Base-by-base conservation (phyloP, 2,113 vertebrate species). In the Cercocebus atys region DNA sequence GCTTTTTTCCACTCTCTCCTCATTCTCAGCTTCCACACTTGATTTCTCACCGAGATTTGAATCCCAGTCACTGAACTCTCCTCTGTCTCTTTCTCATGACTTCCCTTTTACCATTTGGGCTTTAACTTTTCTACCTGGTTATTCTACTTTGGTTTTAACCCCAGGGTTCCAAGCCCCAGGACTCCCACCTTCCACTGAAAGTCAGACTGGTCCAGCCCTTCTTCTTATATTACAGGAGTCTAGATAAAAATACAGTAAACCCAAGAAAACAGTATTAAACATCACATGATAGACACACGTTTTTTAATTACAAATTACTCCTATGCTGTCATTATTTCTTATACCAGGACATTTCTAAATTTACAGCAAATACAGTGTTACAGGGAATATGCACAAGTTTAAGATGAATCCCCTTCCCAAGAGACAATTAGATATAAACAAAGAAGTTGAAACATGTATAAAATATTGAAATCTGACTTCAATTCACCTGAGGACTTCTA, bases 351-450 rank as follows among this genome's bases (percentile, higher is more conserved):
- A 64, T 93, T 90, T 83, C n/a, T 73, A 88, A 88, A 66, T 84
- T 90, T 91, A 84, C 8, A 83, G 57, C 32, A 79, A 88, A 97
- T 14, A 94, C 20, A 55, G 13, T 45, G 13, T 80, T 90, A 94
- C 23, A n/a, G 30, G 52, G 27, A 81, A 72, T 52, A 8, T 43
- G 16, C 35, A 66, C 18, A 27, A 47, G 16, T 43, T 72, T 47
- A 93, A 79, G 30, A 50, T 12, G 0, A 70, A 79, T 52, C 52
- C 45, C 20, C 68, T 79, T 0, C 18, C 14, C 30, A 93, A 32
- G 27, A 64, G 25, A 27, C 11, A 17, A 90, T 73, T 40, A 66
- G 47, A 43, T 83, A 57, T 30, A 57, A 94, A 61, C 47, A 66
- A 47, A 30, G 11, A 88, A 47, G 0, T 12, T 83, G 22, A n/a